Evolutionary conservation across 2,888 invertebrate genomes (phyloP), one percentile per base, ranked within the genome.

Genomic region (Cryptophagus acutangulus): DNA sequence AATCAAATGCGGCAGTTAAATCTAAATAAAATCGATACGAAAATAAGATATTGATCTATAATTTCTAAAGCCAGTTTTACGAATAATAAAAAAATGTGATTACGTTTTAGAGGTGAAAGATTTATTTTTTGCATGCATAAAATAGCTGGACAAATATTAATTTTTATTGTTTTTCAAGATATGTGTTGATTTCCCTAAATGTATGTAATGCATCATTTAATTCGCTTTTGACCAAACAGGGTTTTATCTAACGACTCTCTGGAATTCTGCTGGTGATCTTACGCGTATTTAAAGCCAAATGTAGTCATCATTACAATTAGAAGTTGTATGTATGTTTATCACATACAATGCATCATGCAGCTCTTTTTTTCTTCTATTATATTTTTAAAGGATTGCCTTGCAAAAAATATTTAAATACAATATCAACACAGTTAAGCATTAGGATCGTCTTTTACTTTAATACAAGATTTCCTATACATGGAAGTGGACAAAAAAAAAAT

Each of bases 271-370:
- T 30, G 39, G 35, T 35, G 39, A 31, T 37, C 38, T 18, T 31
- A 42, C 33, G 17, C 29, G 42, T 37, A 40, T 40, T 43, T 40
- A 38, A 36, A 25, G 28, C 43, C 43, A 43, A 43, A 38, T 43
- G 36, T 36, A 43, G 43, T 17, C 43, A 43, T 43, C 43, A 39
- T 39, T 34, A 37, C 43, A 43, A 43, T 43, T 43, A 43, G 33
- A 38, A 17, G 43, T 16, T 26, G 26, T 43, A 25, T 33, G 43
- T 43, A 43, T 43, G 40, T 40, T 43, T 36, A 43, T 40, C 43
- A 43, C 43, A 43, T 43, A 43, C 36, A 20, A 31, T 33, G 41
- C n/a, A 8, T 8, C 6, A 20, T 20, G 24, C 24, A 20, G 6
- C 24, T 20, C n/a, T n/a, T 20, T 20, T 20, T 20, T 20, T 20